Percentiles rank a stretch among this genome's conserved stretches.
These are phyloP conservation scores for Acrossocheilus wenchowensis DNA, from an alignment of 2,797 vertebrate genomes.

Conservation along the genomic window DNA sequence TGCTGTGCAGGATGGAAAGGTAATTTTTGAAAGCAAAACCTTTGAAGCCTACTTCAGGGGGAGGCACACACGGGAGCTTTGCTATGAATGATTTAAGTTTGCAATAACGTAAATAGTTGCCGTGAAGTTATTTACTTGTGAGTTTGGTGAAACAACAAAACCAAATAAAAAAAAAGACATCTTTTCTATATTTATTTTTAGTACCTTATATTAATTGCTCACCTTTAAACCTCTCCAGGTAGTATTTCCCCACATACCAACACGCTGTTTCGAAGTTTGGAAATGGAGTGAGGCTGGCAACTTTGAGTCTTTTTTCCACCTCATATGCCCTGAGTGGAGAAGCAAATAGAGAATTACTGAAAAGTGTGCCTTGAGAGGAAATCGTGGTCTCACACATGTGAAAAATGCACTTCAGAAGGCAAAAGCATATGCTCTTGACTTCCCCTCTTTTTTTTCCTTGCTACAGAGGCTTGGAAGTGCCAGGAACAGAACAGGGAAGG, in stretches of 20 bases:
- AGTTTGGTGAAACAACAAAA: neutral
- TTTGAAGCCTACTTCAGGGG: slow-evolving; percentile 30
- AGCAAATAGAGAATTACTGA: slow-evolving; percentile 40
- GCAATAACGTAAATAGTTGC: neutral
- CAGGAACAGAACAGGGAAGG: slow-evolving; percentile 32
- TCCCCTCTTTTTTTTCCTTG: neutral
- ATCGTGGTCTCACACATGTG: slow-evolving; percentile 34
- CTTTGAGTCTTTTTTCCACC: slow-evolving; percentile 93
- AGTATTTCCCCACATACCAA: slow-evolving; percentile 95
- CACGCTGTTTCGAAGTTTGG: slow-evolving; percentile 96
- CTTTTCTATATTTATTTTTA: neutral
- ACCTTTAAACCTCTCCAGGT: slow-evolving; percentile 97
- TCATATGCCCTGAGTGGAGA: slow-evolving; percentile 89
- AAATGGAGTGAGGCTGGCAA: slow-evolving; percentile 93
- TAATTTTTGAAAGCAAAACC: slow-evolving; percentile 8
- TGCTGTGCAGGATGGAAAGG: neutral
- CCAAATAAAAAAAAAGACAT: too few relatives aligned
- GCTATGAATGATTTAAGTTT: slow-evolving; percentile 19
- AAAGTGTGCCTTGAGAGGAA: slow-evolving; percentile 18
- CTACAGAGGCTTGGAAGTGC: slow-evolving; percentile 22
- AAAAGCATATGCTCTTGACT: slow-evolving; percentile 47
- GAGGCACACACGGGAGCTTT: slow-evolving; percentile 12
- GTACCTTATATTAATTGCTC: slow-evolving; percentile 44
- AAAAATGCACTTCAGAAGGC: slow-evolving; percentile 52
- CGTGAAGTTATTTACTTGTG: too few relatives aligned